Base-by-base conservation (phyloP, 2,888 invertebrate species). In the Ernsta delagoae region DNA sequence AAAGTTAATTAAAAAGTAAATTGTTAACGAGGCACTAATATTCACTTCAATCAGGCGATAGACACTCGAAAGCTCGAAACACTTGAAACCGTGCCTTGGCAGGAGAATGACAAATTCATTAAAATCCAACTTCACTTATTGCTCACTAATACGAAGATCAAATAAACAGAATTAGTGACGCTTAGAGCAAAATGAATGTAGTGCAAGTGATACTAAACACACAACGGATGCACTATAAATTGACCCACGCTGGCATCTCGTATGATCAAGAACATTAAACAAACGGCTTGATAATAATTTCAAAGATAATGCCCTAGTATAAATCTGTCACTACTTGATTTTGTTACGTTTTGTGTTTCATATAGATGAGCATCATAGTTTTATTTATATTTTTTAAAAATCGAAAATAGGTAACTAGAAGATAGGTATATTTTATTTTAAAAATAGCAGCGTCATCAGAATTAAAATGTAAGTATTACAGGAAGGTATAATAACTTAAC, bases 81-180 rank as follows among this genome's bases (percentile, higher is more conserved):
- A 34, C 57, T 12, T 3, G 9, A 41, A 41, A 4, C 43, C 59
- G 48, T 61, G 48, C 31, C 60, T 61, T 48, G 60, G 60, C 60
- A 48, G 34, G 11, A 48, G 12, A 48, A 48, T 48, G 48, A 34
- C 48, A 48, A 12, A 61, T 61, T 61, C 43, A 59, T 41, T 59
- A 59, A 43, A 59, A 24, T 24, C 41, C 4, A 43, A 59, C 43
- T 39, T 45, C 11, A 24, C 59, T 31, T 4, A 43, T 41, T 31
- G 41, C 43, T 36, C 34, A 31, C 59, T 39, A 43, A 59, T 59
- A 11, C 11, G 31, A 43, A 43, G 59, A 59, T 43, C 43, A 59
- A 56, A 56, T 56, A 48, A 48, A 61, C 45, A 61, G 45, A 61
- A 61, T 61, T 61, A 61, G 45, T n/a, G 48, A n/a, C 48, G 48